Evolutionary conservation across 2,888 invertebrate species (phyloP).

Genomic region (Meiosimyza platycephala): DNA sequence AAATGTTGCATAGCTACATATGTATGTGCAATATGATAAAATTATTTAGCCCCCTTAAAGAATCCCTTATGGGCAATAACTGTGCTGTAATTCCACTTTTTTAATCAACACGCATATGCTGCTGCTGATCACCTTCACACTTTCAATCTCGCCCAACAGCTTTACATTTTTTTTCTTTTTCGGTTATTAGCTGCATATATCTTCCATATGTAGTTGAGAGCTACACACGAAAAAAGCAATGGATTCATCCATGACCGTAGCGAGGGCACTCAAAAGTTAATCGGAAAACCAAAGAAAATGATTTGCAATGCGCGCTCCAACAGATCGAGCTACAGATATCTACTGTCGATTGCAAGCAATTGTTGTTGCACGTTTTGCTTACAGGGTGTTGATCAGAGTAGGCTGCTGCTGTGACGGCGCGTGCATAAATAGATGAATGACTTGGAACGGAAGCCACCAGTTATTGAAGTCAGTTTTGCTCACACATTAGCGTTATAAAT

Average conservation of each 20-base stretch:
- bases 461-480: slow-evolving; percentile 53
- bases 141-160: slow-evolving; percentile 1
- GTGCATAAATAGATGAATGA: slow-evolving; percentile 60
- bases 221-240: background rate
- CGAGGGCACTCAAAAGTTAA: slow-evolving; percentile 54
- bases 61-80: background rate
- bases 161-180: background rate
- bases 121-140: slow-evolving; percentile 34
- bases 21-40: slow-evolving; percentile 8
- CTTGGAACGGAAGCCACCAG: slow-evolving; percentile 62
- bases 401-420: slow-evolving; percentile 22
- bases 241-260: slow-evolving; percentile 7
- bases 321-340: slow-evolving; percentile 21
- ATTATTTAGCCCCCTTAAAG: background rate
- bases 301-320: background rate
- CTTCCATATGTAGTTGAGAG: background rate
- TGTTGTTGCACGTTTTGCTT: slow-evolving; percentile 6
- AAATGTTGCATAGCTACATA: slow-evolving; percentile 1
- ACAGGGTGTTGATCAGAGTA: background rate
- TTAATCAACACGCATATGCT: slow-evolving; percentile 29
- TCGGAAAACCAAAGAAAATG: slow-evolving; percentile 54
- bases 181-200: background rate
- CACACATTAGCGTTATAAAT: slow-evolving; percentile 62
- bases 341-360: background rate
- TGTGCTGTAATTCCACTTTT: slow-evolving; percentile 4